Evolutionary conservation across 2,888 invertebrate genomes (phyloP).

Genomic region (Scaptomyza parva): DNA sequence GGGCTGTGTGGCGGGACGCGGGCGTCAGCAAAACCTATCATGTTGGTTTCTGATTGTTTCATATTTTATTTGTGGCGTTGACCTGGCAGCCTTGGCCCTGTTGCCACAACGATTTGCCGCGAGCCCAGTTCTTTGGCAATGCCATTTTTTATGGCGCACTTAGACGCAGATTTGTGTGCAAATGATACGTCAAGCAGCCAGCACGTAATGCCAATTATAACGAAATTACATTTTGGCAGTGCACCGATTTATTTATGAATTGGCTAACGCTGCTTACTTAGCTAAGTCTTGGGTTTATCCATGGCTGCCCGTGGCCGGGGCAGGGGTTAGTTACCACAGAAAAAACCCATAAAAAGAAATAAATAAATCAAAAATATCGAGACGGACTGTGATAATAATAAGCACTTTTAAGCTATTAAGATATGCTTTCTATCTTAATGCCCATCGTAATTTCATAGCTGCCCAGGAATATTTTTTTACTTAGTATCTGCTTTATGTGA

Average conservation of each 20-base stretch:
- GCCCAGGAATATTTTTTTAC: neutral
- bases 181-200: slow-evolving; percentile 63
- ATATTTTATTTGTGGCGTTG: slow-evolving; percentile 53
- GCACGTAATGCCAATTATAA: slow-evolving; percentile 75
- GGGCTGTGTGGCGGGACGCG: neutral
- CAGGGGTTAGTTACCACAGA: neutral
- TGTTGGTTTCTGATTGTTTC: slow-evolving; percentile 57
- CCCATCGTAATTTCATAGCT: neutral
- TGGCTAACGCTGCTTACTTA: slow-evolving; percentile 13
- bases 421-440: neutral
- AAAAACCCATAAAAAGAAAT: neutral
- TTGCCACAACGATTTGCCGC: slow-evolving; percentile 45
- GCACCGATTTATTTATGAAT: slow-evolving; percentile 48
- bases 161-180: slow-evolving; percentile 66
- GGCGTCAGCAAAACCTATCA: slow-evolving; percentile 34
- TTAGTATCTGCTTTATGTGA: neutral
- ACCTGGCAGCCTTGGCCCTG: slow-evolving; percentile 42
- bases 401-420: neutral
- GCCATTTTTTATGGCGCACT: slow-evolving; percentile 62
- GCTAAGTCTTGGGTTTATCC: neutral
- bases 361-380: slow-evolving; percentile 12
- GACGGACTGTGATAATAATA: neutral
- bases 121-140: slow-evolving; percentile 40
- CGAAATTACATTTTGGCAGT: slow-evolving; percentile 63
- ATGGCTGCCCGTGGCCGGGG: neutral